These are phyloP conservation scores for Syngnathus scovelli DNA, from an alignment of 2,113 vertebrate species.

Conservation along the genomic window DNA sequence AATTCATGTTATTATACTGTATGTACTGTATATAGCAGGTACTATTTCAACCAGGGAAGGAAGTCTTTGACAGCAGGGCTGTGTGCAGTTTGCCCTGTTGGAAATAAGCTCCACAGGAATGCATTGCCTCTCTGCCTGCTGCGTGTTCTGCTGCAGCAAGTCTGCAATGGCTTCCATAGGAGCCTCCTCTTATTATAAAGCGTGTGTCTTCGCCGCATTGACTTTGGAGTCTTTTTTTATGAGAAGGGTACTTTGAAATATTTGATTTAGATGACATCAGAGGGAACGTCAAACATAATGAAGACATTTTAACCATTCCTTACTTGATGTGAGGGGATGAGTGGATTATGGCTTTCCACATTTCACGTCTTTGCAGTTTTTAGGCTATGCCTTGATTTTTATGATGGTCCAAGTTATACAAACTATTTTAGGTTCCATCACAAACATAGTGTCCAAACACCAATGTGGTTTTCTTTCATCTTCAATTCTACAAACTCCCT, in stretches of 20 bases:
- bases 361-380: neutral
- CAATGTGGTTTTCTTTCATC: neutral
- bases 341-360: neutral
- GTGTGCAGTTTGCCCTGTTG: constrained; percentile 28
- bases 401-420: neutral
- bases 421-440: neutral
- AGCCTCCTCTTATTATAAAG: constrained; percentile 59
- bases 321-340: neutral
- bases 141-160: constrained; percentile 50
- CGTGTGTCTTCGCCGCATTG: constrained; percentile 39
- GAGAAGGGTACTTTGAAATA: neutral
- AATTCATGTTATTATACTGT: neutral
- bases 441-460: neutral
- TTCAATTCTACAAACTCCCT: neutral
- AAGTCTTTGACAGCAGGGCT: constrained; percentile 46
- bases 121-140: constrained; percentile 33
- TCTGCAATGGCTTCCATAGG: constrained; percentile 49
- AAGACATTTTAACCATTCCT: neutral
- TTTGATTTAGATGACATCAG: neutral
- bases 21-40: neutral
- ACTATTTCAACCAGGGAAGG: constrained; percentile 33
- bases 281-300: neutral
- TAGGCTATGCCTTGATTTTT: neutral
- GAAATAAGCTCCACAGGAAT: constrained; percentile 42
- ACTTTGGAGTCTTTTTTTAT: constrained; percentile 27